phyloP scores from a whole-genome alignment of 1,140 invertebrate genomes.

The Phthorimaea operculella region DNA sequence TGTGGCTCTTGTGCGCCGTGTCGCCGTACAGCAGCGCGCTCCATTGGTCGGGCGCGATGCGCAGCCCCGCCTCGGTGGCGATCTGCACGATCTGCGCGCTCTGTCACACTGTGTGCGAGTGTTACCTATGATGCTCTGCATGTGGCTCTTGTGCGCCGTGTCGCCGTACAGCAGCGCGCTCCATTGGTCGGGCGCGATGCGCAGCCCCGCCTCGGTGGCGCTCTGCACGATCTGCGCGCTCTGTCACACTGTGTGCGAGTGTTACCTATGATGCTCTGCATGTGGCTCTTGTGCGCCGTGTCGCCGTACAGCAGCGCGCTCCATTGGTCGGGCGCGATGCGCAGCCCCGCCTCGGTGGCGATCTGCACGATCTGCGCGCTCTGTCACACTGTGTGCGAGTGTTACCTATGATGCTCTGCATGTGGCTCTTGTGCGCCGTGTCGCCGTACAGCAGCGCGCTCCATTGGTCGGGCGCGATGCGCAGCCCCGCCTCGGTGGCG shows the following conservation, averaged over 20 bases:
- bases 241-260: constrained; percentile 65
- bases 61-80: constrained; percentile 94
- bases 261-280: constrained; percentile 98
- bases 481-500: constrained; percentile 95
- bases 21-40: constrained; percentile 96
- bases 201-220: constrained; percentile 94
- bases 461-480: constrained; percentile 96
- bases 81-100: constrained; percentile 99
- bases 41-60: constrained; percentile 98
- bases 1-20: constrained; percentile 94
- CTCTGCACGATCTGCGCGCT: constrained; percentile 99
- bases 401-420: constrained; percentile 94
- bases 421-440: constrained; percentile 94
- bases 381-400: constrained; percentile 67
- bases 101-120: constrained; percentile 65
- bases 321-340: constrained; percentile 99
- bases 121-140: constrained; percentile 98
- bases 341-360: constrained; percentile 94
- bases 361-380: constrained; percentile 99
- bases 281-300: constrained; percentile 94
- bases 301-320: constrained; percentile 96
- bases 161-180: constrained; percentile 96
- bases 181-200: constrained; percentile 99
- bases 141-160: constrained; percentile 94
- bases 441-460: constrained; percentile 96